These are phyloP conservation scores for Diceros bicornis DNA, from an alignment of 2,797 vertebrate species.

Conservation along the genomic window DNA sequence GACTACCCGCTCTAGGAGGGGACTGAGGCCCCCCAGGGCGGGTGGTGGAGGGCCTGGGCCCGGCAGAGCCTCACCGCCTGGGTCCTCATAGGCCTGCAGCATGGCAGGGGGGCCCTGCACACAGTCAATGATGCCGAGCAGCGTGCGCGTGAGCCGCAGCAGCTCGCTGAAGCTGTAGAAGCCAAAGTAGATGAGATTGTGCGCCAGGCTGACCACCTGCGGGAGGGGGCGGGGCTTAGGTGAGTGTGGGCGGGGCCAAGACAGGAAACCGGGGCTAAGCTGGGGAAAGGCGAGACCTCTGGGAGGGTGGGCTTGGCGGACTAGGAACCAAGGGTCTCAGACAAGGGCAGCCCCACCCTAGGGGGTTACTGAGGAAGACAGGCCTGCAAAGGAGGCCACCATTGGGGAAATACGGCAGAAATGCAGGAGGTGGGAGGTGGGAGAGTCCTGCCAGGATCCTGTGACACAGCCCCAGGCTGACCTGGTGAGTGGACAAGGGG, in stretches of 20 bases:
- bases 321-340: not conserved
- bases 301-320: not conserved
- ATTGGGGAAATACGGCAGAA: not conserved
- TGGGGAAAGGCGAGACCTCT: rapidly evolving
- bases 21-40: not conserved
- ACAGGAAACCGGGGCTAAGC: too few relatives aligned
- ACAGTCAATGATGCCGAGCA: slow-evolving; percentile 98
- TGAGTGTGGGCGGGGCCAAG: not conserved
- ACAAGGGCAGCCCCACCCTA: not conserved
- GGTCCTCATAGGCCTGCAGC: slow-evolving; percentile 93
- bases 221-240: not conserved
- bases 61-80: slow-evolving; percentile 89
- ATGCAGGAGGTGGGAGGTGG: not conserved
- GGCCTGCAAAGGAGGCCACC: not conserved
- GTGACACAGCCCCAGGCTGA: not conserved
- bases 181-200: slow-evolving; percentile 99
- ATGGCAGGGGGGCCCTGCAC: slow-evolving; percentile 92
- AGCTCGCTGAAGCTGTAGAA: slow-evolving; percentile 99
- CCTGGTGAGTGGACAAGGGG: not conserved
- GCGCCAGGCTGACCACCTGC: slow-evolving; percentile 97
- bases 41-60: rapidly evolving
- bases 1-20: not conserved
- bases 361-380: not conserved
- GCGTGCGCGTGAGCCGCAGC: slow-evolving; percentile 95
- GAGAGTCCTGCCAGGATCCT: not conserved